These are phyloP conservation scores for Micropoecilia bifurca DNA, from an alignment of 2,797 vertebrate species.

Conservation along the genomic window DNA sequence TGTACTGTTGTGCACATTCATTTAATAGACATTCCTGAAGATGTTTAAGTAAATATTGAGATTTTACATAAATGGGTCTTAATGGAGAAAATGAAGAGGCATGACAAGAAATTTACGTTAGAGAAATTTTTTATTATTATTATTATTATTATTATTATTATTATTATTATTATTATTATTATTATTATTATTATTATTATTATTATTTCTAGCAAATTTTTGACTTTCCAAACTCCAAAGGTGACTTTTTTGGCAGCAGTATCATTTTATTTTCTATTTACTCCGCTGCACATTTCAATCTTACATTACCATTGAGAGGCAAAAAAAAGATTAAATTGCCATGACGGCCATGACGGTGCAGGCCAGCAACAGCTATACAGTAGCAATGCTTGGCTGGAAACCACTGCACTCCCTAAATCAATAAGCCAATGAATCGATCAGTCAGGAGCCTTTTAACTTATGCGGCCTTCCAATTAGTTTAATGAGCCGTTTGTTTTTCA, in stretches of 20 bases:
- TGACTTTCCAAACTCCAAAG: too few species aligned
- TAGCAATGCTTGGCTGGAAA: constrained; percentile 52
- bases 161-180: too few species aligned
- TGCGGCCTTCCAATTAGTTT: constrained; percentile 58
- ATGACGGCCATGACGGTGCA: constrained; percentile 25
- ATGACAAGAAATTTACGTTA: not conserved
- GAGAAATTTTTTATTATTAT: not conserved
- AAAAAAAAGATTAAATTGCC: constrained; percentile 45
- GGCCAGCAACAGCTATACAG: constrained; percentile 30
- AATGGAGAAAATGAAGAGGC: not conserved
- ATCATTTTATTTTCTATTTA: too few species aligned
- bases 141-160: too few species aligned
- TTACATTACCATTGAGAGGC: constrained; percentile 21
- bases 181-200: too few species aligned
- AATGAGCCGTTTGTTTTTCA: constrained; percentile 45
- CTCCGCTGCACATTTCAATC: not conserved
- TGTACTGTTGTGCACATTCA: too few species aligned
- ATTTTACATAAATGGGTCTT: not conserved
- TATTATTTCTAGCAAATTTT: too few species aligned
- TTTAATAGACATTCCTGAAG: too few species aligned
- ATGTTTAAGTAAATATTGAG: too few species aligned
- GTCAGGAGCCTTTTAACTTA: constrained; percentile 46
- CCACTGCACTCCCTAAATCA: constrained; percentile 36
- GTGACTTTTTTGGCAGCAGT: too few species aligned
- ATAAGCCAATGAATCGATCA: constrained; percentile 55